phyloP scores from a whole-genome alignment of 1,140 invertebrate genomes.

The Aphaenogaster floridana region DNA sequence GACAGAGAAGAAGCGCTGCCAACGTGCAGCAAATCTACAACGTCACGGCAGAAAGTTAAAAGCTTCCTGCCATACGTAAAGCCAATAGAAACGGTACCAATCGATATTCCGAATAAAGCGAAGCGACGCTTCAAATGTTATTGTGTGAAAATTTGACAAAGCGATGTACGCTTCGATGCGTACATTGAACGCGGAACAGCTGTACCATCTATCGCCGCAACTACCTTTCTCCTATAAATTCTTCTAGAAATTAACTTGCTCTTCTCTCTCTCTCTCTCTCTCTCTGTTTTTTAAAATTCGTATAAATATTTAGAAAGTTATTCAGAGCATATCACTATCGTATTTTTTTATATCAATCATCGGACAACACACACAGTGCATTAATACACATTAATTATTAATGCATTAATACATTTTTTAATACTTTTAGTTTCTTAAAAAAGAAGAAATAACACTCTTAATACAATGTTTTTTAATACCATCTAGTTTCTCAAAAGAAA shows the following conservation, averaged over 20 bases:
- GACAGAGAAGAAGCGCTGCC: not conserved
- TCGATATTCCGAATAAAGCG: constrained; percentile 56
- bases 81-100: constrained; percentile 48
- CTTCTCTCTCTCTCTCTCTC: not conserved
- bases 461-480: not conserved
- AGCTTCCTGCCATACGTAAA: constrained; percentile 57
- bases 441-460: not conserved
- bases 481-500: not conserved
- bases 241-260: constrained; percentile 27
- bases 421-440: not conserved
- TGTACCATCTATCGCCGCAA: constrained; percentile 43
- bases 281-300: not conserved
- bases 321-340: not conserved
- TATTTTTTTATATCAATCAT: not conserved
- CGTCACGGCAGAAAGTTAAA: constrained; percentile 45
- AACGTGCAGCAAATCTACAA: constrained; percentile 12
- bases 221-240: constrained; percentile 29
- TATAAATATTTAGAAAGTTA: not conserved
- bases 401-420: not conserved
- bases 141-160: constrained; percentile 61
- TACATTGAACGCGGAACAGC: constrained; percentile 52
- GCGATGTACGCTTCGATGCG: constrained; percentile 50
- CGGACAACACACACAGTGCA: not conserved
- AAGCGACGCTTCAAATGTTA: constrained; percentile 58
- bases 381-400: too few relatives aligned